These are phyloP conservation scores for Bombus pyrosoma DNA, from an alignment of 1,140 invertebrate species.

Conservation along the genomic window DNA sequence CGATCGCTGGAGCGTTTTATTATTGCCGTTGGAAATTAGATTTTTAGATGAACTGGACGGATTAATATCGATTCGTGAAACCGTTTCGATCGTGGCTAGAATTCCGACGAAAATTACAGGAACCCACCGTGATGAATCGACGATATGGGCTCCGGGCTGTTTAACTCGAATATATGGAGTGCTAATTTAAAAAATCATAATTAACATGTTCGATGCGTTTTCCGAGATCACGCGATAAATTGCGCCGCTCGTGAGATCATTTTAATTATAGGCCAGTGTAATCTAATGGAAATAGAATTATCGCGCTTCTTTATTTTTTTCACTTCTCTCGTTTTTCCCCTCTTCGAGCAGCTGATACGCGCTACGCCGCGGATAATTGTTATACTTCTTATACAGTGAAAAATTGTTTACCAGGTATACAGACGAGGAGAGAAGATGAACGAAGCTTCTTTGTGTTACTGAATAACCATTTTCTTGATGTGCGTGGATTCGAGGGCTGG, in stretches of 20 bases:
- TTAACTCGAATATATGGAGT: constrained; percentile 9
- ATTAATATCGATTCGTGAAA: neutral
- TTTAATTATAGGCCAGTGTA: constrained; percentile 15
- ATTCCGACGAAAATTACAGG: constrained; percentile 18
- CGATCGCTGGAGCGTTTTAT: constrained; percentile 22
- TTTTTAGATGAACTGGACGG: neutral
- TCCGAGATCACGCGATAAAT: neutral
- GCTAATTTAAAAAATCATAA: constrained; percentile 32
- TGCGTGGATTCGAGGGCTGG: neutral
- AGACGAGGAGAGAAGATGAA: neutral
- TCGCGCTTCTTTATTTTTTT: neutral
- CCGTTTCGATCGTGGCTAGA: neutral
- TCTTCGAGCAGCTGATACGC: neutral
- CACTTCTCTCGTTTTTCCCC: neutral
- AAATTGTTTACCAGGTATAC: neutral
- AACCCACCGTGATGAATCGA: constrained; percentile 6
- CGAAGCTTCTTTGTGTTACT: neutral
- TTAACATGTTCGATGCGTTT: constrained; percentile 23
- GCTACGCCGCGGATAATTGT: constrained; percentile 18
- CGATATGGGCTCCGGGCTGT: neutral
- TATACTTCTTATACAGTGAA: neutral
- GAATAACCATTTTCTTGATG: neutral
- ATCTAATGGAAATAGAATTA: constrained; percentile 45
- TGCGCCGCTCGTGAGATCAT: constrained; percentile 3
- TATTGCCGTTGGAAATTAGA: constrained; percentile 19